Percentiles rank a stretch among this genome's conserved stretches.
Conservation (phyloP, 2,797 vertebrate species). For the Gymnoscopelus braueri region DNA sequence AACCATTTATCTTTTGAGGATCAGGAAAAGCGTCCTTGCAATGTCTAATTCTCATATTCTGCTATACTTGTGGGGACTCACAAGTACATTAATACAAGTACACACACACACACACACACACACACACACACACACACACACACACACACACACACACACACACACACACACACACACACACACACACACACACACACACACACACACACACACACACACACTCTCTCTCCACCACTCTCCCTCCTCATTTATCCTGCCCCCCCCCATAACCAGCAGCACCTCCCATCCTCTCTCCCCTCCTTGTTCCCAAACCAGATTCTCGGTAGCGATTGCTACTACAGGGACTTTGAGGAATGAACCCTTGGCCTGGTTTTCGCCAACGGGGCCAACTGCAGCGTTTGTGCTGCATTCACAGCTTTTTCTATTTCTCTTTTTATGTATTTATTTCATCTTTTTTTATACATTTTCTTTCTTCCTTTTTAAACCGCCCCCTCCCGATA, state of each 20-base stretch:
- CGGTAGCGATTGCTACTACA: conserved; percentile 29
- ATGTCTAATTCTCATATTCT: too few relatives aligned
- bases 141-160: too few relatives aligned
- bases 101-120: too few relatives aligned
- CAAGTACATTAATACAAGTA: too few relatives aligned
- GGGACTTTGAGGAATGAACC: conserved; percentile 60
- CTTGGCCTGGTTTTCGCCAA: conserved; percentile 32
- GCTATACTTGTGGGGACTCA: too few relatives aligned
- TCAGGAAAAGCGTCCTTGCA: too few relatives aligned
- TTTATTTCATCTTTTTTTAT: conserved; percentile 38
- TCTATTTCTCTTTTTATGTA: conserved; percentile 14
- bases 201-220: not conserved
- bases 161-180: too few relatives aligned
- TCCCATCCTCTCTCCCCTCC: conserved; percentile 15
- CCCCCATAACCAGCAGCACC: not conserved
- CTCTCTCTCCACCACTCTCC: conserved; percentile 13
- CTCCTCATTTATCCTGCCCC: conserved; percentile 10
- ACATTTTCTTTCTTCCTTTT: not conserved
- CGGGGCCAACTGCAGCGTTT: conserved; percentile 58
- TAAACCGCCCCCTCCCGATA: not conserved
- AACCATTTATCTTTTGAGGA: too few relatives aligned
- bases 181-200: too few relatives aligned
- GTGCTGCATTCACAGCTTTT: conserved; percentile 53
- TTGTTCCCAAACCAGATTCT: conserved; percentile 39
- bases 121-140: too few relatives aligned